Conservation (phyloP, 2,888 invertebrate genomes). For the Lacanobia wlatinum region DNA sequence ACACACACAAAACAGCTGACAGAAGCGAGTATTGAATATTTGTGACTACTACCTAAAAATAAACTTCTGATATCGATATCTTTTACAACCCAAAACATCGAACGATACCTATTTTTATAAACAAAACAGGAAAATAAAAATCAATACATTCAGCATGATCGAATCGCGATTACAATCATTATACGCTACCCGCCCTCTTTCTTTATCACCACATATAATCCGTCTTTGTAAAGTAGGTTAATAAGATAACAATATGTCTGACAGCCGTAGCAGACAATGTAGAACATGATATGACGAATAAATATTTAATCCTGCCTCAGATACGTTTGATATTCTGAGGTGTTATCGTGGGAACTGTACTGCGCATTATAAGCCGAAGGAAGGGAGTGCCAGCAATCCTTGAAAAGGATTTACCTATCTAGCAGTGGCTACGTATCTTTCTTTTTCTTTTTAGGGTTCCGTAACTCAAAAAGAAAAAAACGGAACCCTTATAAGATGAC, state of each 20-base stretch:
- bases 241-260: constrained; percentile 50
- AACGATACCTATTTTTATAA: neutral
- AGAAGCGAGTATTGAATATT: too few species aligned
- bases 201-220: constrained; percentile 50
- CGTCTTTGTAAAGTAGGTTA: constrained; percentile 57
- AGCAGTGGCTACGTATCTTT: too few species aligned
- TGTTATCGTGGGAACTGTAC: constrained; percentile 58
- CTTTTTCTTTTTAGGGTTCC: too few species aligned
- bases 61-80: neutral
- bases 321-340: constrained; percentile 40
- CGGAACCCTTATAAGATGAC: too few species aligned
- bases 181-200: constrained; percentile 22
- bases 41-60: neutral
- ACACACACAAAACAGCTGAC: too few species aligned
- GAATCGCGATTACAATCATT: constrained; percentile 34
- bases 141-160: constrained; percentile 9
- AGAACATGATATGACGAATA: constrained; percentile 49
- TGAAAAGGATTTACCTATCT: constrained; percentile 1
- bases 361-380: constrained; percentile 17
- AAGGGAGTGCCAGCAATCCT: constrained; percentile 4
- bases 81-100: neutral
- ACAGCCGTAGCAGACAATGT: constrained; percentile 38
- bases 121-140: constrained; percentile 12
- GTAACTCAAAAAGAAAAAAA: too few species aligned
- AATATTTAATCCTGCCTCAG: constrained; percentile 50